A percentile compares a stretch with the other conserved stretches of the same genome.
phyloP scores from a whole-genome alignment of 2,113 vertebrate genomes.

The Cochlearius cochlearius region DNA sequence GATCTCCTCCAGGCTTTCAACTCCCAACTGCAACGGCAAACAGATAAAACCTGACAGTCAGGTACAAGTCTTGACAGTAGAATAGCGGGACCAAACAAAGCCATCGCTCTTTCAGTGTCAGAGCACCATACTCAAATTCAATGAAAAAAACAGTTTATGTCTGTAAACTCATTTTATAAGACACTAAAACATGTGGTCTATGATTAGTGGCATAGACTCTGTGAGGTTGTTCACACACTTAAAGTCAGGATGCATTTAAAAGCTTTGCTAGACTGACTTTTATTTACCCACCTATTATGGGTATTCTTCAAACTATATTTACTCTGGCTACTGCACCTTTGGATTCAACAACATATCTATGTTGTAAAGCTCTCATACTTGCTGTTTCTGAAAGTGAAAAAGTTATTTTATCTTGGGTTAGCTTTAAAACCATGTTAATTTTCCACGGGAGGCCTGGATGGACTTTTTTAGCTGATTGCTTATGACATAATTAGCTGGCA shows the following conservation, averaged over 20 bases:
- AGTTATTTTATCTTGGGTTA: neutral
- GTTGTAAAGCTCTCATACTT: neutral
- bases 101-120: neutral
- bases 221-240: neutral
- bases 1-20: neutral
- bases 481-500: constrained; percentile 48
- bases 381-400: neutral
- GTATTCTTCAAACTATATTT: neutral
- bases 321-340: neutral
- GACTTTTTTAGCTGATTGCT: constrained; percentile 17
- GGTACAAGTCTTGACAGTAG: neutral
- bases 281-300: neutral
- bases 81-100: neutral
- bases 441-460: neutral
- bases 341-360: neutral
- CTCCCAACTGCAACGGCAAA: neutral
- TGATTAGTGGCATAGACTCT: neutral
- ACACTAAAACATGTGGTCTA: rapidly evolving
- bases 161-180: neutral
- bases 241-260: neutral
- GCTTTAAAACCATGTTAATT: constrained; percentile 11
- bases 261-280: neutral
- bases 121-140: neutral
- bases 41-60: neutral
- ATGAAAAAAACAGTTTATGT: neutral